A percentile compares a stretch with the other conserved stretches of the same genome.
These are phyloP conservation scores for Sarcophaga bullata DNA, from an alignment of 1,140 invertebrate genomes.

Conservation along the genomic window DNA sequence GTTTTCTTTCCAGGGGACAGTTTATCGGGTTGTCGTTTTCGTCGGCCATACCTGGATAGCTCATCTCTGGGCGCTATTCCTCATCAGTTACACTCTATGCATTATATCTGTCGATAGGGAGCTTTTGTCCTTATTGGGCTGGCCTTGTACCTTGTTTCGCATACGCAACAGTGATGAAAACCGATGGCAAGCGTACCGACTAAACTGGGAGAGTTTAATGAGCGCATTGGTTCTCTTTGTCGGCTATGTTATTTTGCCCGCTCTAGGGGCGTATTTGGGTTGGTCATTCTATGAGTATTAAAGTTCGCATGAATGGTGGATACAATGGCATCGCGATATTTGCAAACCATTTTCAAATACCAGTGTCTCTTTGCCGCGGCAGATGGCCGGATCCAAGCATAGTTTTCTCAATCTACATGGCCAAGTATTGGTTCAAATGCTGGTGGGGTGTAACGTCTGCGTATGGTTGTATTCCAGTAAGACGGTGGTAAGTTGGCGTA, in stretches of 20 bases:
- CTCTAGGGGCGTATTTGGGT: slow-evolving; percentile 93
- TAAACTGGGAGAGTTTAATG: slow-evolving; percentile 97
- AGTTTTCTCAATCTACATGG: slow-evolving; percentile 90
- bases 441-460: slow-evolving; percentile 96
- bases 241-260: slow-evolving; percentile 96
- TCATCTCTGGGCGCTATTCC: slow-evolving; percentile 88
- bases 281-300: slow-evolving; percentile 96
- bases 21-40: slow-evolving; percentile 95
- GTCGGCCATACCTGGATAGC: slow-evolving; percentile 92
- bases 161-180: slow-evolving; percentile 98
- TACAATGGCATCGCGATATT: slow-evolving; percentile 89
- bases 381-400: slow-evolving; percentile 71
- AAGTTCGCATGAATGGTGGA: slow-evolving; percentile 91
- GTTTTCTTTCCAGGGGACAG: slow-evolving; percentile 80
- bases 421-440: slow-evolving; percentile 95
- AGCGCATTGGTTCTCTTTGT: slow-evolving; percentile 95
- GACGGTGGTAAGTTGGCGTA: slow-evolving; percentile 92
- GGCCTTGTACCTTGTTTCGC: slow-evolving; percentile 95
- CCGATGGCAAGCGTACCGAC: slow-evolving; percentile 94
- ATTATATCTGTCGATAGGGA: slow-evolving; percentile 92
- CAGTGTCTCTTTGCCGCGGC: slow-evolving; percentile 73
- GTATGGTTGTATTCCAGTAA: slow-evolving; percentile 99
- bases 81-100: slow-evolving; percentile 89
- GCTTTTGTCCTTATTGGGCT: slow-evolving; percentile 91
- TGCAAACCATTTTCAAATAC: slow-evolving; percentile 81